Base-by-base conservation (phyloP, 2,888 invertebrate species). In the Meta bourneti region DNA sequence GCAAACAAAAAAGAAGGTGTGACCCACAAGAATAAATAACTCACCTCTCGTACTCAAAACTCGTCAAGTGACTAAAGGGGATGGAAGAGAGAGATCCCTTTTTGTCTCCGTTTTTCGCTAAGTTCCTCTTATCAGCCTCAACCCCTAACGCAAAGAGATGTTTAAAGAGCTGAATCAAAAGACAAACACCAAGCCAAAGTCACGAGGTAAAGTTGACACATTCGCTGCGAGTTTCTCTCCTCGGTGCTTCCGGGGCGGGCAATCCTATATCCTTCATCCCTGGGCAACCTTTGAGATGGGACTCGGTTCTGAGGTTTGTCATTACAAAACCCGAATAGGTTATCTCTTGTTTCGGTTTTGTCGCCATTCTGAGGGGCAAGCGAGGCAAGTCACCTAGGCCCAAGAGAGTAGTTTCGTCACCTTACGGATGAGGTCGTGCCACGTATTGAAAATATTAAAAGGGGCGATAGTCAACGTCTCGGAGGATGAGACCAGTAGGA, bases 131-230 rank as follows among this genome's bases (percentile, higher is more conserved):
- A 81, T 81, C 81, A 70, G 81, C n/a, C n/a, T 34, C 34, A 52
- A 52, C 34, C 16, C 34, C 8, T 0, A 51, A 48, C 19, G 61
- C 69, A 20, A 52, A 16, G 81, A 49, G 69, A 72, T 81, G 54
- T 74, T 9, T 20, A n/a, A 5, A 51, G 19, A 72, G n/a, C 61
- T 81, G 74, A 88, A 72, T 88, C 81, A 81, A 20, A 79, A 80
- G 80, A 81, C 88, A 88, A 88, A 88, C 75, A 88, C 70, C 75
- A 79, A n/a, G 74, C 61, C 13, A 8, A 49, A 48, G 79, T 79
- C 88, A 81, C 74, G 88, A 61, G 80, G 54, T 80, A 20, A 16
- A 74, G 71, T 88, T 81, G 81, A 81, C 75, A 88, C 88, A 81
- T 88, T 52, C 61, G 69, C n/a, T 87, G 34, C 51, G 16, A 71